These are phyloP conservation scores for Megamerina dolium DNA, from an alignment of 2,888 invertebrate species.

Conservation along the genomic window DNA sequence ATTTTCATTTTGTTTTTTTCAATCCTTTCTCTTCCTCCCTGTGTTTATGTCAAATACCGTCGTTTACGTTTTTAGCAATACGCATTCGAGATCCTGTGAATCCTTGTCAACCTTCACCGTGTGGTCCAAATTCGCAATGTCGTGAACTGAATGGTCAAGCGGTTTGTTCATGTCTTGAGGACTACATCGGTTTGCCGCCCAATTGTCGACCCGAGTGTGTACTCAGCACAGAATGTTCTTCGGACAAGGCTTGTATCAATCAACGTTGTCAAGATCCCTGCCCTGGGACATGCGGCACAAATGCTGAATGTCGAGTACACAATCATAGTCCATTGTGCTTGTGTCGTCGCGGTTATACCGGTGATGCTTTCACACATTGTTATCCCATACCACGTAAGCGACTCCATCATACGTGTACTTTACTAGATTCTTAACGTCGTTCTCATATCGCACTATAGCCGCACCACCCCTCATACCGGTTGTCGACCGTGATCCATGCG, in stretches of 20 bases:
- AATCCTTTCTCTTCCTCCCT: neutral
- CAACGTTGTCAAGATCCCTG: slow-evolving; percentile 65
- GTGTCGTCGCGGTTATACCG: slow-evolving; percentile 63
- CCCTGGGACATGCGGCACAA: slow-evolving; percentile 56
- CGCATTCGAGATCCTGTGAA: slow-evolving; percentile 30
- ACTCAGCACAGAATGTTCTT: slow-evolving; percentile 59
- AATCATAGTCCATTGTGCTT: slow-evolving; percentile 75
- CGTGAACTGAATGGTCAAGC: slow-evolving; percentile 57
- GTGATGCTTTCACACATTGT: slow-evolving; percentile 69
- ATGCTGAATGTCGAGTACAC: slow-evolving; percentile 65
- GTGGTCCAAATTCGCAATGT: slow-evolving; percentile 64
- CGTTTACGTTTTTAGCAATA: slow-evolving; percentile 18
- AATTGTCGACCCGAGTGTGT: slow-evolving; percentile 66
- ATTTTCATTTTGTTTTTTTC: neutral
- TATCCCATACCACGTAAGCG: slow-evolving; percentile 50
- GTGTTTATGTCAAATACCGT: neutral
- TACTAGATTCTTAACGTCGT: neutral
- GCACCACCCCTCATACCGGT: slow-evolving; percentile 29
- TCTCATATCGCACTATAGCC: slow-evolving; percentile 33
- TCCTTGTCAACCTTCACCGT: slow-evolving; percentile 59
- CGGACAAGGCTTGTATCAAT: slow-evolving; percentile 59
- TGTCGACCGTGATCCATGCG: slow-evolving; percentile 55
- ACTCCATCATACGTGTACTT: neutral
- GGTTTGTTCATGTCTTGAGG: slow-evolving; percentile 58
- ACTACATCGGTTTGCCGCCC: slow-evolving; percentile 61